phyloP scores from a whole-genome alignment of 2,888 invertebrate genomes.

The Drosophila meridiana region DNA sequence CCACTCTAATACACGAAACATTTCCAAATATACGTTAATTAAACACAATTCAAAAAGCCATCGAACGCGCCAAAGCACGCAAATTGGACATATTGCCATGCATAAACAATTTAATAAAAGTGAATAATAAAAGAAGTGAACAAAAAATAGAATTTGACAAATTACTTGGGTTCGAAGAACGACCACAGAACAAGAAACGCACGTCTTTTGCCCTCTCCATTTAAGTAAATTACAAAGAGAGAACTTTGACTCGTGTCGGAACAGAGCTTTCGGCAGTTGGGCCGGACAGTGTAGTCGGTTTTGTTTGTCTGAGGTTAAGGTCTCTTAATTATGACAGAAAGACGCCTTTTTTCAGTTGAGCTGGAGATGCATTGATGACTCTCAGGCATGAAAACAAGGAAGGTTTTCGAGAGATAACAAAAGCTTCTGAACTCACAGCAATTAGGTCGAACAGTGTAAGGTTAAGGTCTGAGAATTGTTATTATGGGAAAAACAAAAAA shows the following conservation, averaged over 20 bases:
- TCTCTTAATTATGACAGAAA: constrained; percentile 20
- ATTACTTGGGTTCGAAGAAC: constrained; percentile 21
- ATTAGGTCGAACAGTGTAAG: constrained; percentile 18
- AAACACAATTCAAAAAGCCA: constrained; percentile 29
- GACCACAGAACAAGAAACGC: constrained; percentile 17
- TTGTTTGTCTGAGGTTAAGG: constrained; percentile 49
- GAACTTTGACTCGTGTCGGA: constrained; percentile 34
- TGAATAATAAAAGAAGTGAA: not conserved
- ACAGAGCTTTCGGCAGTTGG: constrained; percentile 10
- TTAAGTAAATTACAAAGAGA: constrained; percentile 40
- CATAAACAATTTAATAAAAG: constrained; percentile 47
- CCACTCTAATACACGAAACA: not conserved
- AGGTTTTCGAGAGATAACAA: not conserved
- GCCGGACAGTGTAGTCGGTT: constrained; percentile 27
- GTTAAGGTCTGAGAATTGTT: constrained; percentile 35
- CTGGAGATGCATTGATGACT: not conserved
- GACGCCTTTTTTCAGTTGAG: not conserved
- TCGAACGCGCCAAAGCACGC: constrained; percentile 14
- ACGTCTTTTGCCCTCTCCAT: constrained; percentile 36
- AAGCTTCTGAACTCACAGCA: not conserved
- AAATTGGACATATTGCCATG: constrained; percentile 64
- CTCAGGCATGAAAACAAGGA: not conserved
- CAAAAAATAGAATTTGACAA: constrained; percentile 14
- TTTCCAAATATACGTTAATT: constrained; percentile 24
- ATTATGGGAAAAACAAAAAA: not conserved